These are phyloP conservation scores for Penaeus monodon DNA, from an alignment of 2,888 invertebrate species.

Conservation along the genomic window DNA sequence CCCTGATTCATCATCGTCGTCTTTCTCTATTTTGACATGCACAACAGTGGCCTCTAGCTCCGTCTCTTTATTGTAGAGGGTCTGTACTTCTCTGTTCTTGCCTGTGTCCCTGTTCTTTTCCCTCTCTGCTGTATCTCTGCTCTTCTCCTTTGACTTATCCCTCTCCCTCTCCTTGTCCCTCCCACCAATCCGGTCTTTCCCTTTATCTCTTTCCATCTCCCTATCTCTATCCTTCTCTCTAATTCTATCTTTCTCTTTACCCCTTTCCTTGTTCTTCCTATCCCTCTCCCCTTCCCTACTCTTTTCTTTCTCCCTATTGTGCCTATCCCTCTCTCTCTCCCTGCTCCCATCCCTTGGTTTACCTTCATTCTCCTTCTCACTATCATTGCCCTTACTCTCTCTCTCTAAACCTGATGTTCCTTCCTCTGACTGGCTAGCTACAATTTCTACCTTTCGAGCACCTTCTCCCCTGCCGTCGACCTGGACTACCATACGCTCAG, in stretches of 20 bases:
- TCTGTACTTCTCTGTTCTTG: not conserved
- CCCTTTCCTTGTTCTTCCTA: slow-evolving; percentile 34
- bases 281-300: slow-evolving; percentile 21
- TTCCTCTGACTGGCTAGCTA: slow-evolving; percentile 34
- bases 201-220: slow-evolving; percentile 4
- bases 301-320: slow-evolving; percentile 29
- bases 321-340: slow-evolving; percentile 33
- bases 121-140: not conserved
- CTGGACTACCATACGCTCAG: slow-evolving; percentile 57
- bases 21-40: slow-evolving; percentile 55
- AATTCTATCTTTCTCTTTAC: slow-evolving; percentile 17
- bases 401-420: not conserved
- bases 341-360: slow-evolving; percentile 42
- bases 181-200: slow-evolving; percentile 21
- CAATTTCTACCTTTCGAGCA: slow-evolving; percentile 50
- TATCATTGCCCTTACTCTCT: slow-evolving; percentile 43
- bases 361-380: slow-evolving; percentile 48
- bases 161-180: not conserved
- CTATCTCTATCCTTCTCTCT: slow-evolving; percentile 34
- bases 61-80: slow-evolving; percentile 13
- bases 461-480: slow-evolving; percentile 53
- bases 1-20: slow-evolving; percentile 27
- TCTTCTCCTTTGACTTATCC: slow-evolving; percentile 20
- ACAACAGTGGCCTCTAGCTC: slow-evolving; percentile 44
- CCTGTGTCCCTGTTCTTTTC: slow-evolving; percentile 19